These are phyloP conservation scores for Phenganax stokvisi DNA, from an alignment of 92 coral and sea anemone species.

Conservation along the genomic window DNA sequence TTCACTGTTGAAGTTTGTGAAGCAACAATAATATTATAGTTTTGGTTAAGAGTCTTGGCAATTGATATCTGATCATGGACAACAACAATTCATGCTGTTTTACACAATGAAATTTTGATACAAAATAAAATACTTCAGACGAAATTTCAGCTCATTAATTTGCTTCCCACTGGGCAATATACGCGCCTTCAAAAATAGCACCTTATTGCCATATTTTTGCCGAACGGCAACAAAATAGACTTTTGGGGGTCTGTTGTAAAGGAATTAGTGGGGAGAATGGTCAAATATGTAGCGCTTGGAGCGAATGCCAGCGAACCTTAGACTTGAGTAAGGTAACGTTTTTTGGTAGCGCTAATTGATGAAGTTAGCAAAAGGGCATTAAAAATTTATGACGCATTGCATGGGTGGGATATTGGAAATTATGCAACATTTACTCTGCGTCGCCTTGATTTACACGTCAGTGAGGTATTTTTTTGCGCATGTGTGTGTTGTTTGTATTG, in stretches of 20 bases:
- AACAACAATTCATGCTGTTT: not conserved
- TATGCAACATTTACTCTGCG: not conserved
- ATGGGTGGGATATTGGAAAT: not conserved
- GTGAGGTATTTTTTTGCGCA: no score
- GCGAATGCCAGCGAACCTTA: not conserved
- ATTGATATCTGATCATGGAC: no score
- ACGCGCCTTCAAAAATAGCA: no score
- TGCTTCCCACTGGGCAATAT: not conserved
- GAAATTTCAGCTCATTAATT: not conserved
- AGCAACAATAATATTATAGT: no score
- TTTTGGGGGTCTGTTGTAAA: not conserved
- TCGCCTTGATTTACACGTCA: no score
- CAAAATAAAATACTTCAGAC: not conserved
- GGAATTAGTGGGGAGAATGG: not conserved
- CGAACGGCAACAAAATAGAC: no score
- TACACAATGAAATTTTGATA: not conserved
- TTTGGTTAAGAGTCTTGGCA: no score
- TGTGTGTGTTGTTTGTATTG: no score
- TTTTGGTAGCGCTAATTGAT: slow-evolving; percentile 7
- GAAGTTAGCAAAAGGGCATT: not conserved
- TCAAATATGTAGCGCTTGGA: no score
- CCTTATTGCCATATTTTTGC: no score
- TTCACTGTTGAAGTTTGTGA: no score
- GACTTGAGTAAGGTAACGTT: not conserved
- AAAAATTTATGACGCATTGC: slow-evolving; percentile 1